phyloP scores from a whole-genome alignment of 2,113 vertebrate species.

The Sus scrofa region DNA sequence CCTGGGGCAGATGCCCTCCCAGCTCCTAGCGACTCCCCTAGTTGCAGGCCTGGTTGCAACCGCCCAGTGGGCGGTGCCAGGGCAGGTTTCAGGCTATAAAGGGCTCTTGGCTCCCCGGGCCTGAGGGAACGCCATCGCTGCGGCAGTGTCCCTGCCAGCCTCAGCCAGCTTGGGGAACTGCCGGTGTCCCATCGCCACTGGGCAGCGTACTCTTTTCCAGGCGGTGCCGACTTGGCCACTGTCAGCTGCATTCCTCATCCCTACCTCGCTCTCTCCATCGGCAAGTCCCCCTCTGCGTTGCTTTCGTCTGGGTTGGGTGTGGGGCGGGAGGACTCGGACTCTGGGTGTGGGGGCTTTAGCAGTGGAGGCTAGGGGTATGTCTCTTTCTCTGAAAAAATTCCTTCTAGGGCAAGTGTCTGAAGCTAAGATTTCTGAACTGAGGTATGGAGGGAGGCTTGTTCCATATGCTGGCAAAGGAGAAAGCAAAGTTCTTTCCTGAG shows the following conservation, averaged over 20 bases:
- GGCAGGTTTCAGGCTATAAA: slow-evolving; percentile 84
- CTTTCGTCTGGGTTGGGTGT: slow-evolving; percentile 62
- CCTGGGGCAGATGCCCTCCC: slow-evolving; percentile 63
- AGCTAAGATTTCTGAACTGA: neutral
- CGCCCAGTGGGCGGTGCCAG: slow-evolving; percentile 83
- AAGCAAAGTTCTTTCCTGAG: neutral
- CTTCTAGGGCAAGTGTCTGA: neutral
- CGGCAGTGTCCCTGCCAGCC: slow-evolving; percentile 71
- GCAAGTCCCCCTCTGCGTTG: slow-evolving; percentile 77
- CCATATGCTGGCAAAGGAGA: slow-evolving; percentile 4
- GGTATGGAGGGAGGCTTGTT: neutral
- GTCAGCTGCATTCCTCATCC: slow-evolving; percentile 47
- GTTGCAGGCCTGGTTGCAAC: slow-evolving; percentile 73
- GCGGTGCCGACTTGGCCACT: slow-evolving; percentile 56
- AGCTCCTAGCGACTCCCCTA: slow-evolving; percentile 68
- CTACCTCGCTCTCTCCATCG: slow-evolving; percentile 39
- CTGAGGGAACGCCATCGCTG: slow-evolving; percentile 74
- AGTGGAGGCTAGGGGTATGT: neutral
- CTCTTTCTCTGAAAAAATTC: neutral
- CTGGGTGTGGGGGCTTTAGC: neutral
- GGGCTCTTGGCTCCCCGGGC: slow-evolving; percentile 78
- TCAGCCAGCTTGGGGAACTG: slow-evolving; percentile 70
- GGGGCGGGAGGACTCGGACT: slow-evolving; percentile 14
- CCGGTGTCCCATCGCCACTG: slow-evolving; percentile 42
- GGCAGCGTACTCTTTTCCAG: slow-evolving; percentile 50